These are phyloP conservation scores for Cnemophilus loriae DNA, from an alignment of 2,113 vertebrate species.

Conservation along the genomic window DNA sequence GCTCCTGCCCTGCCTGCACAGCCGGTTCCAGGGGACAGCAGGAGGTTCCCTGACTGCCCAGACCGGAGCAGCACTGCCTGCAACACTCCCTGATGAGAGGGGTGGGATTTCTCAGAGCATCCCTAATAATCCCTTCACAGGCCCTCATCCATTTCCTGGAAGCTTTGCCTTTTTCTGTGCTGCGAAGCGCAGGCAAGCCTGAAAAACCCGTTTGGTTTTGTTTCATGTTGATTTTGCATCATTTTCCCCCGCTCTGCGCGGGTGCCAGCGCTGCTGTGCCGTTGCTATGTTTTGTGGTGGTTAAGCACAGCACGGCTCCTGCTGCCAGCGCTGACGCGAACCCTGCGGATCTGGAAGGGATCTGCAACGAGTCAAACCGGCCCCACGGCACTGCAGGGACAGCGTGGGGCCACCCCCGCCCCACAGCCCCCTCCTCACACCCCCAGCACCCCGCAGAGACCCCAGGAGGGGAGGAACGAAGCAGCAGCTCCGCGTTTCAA, in stretches of 20 bases:
- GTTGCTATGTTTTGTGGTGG: constrained; percentile 67
- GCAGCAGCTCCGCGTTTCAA: background rate
- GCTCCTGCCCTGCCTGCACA: background rate
- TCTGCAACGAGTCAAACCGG: constrained; percentile 41
- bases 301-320: background rate
- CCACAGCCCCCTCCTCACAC: background rate
- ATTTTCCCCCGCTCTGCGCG: background rate
- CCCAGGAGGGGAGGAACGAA: background rate
- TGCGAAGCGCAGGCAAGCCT: background rate
- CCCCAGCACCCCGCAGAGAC: background rate
- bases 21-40: background rate
- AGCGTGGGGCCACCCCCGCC: background rate
- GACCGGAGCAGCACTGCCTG: background rate
- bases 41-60: background rate
- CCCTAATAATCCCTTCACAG: background rate
- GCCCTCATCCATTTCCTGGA: background rate
- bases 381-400: constrained; percentile 8
- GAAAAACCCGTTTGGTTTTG: constrained; percentile 11
- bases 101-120: background rate
- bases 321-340: constrained; percentile 67
- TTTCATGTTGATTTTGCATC: background rate
- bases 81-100: background rate
- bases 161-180: background rate
- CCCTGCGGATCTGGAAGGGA: constrained; percentile 11
- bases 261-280: constrained; percentile 29